phyloP scores from a whole-genome alignment of 2,113 vertebrate genomes.

The Hemiprocne comata region DNA sequence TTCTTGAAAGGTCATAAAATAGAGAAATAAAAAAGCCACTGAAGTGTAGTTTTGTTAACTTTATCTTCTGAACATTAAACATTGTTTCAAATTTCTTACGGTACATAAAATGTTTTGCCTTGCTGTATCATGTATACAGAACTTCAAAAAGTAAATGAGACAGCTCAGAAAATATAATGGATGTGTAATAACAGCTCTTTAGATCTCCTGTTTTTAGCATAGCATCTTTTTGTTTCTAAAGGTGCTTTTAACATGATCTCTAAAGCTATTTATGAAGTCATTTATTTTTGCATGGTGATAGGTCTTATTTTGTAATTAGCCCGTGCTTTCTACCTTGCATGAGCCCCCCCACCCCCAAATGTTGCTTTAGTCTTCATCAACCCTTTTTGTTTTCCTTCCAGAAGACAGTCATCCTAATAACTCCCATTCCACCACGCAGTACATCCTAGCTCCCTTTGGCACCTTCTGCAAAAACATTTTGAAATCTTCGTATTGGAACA shows the following conservation, averaged over 20 bases:
- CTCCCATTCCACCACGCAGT: not conserved
- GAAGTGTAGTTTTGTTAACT: constrained; percentile 74
- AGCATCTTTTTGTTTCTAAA: constrained; percentile 79
- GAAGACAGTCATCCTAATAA: constrained; percentile 34
- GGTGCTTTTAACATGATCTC: constrained; percentile 93
- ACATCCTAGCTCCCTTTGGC: not conserved
- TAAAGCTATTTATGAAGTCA: constrained; percentile 81
- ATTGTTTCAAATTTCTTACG: constrained; percentile 86
- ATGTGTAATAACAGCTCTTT: constrained; percentile 82
- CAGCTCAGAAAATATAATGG: constrained; percentile 86
- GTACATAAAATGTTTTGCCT: constrained; percentile 82
- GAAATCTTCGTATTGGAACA: not conserved
- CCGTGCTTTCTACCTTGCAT: constrained; percentile 40
- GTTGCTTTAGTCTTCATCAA: constrained; percentile 31
- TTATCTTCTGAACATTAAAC: constrained; percentile 83
- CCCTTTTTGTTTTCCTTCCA: constrained; percentile 7
- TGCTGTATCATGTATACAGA: constrained; percentile 74
- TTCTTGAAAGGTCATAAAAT: constrained; percentile 69
- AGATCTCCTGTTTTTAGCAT: constrained; percentile 82
- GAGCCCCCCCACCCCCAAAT: not conserved
- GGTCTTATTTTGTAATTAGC: constrained; percentile 85
- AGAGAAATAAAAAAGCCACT: constrained; percentile 77
- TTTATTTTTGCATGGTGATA: constrained; percentile 80
- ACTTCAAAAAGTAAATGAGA: constrained; percentile 84
- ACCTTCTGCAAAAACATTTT: not conserved